A percentile compares a stretch with the other conserved stretches of the same genome.
phyloP scores from a whole-genome alignment of 2,797 vertebrate species.

The Lates japonicus region DNA sequence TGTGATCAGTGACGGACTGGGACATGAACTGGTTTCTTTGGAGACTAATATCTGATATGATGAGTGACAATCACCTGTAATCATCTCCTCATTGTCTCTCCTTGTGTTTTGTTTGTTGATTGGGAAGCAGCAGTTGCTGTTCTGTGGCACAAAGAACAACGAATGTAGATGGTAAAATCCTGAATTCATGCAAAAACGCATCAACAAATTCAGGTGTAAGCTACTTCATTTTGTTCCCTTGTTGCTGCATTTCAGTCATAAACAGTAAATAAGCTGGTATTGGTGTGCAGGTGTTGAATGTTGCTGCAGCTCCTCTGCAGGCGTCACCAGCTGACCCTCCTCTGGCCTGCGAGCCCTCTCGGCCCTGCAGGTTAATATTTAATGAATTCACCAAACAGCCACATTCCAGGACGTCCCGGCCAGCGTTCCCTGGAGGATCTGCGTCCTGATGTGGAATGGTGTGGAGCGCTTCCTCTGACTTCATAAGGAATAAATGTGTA shows the following conservation, averaged over 20 bases:
- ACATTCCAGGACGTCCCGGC: constrained; percentile 64
- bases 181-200: neutral
- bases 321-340: constrained; percentile 30
- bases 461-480: constrained; percentile 68
- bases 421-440: constrained; percentile 44
- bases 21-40: no score
- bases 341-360: constrained; percentile 5
- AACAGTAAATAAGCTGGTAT: neutral
- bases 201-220: neutral
- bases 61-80: no score
- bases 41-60: no score
- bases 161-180: no score
- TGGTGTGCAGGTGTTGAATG: neutral
- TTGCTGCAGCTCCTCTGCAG: neutral
- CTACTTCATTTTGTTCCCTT: accelerated
- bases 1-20: no score
- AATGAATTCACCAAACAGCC: constrained; percentile 60
- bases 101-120: no score
- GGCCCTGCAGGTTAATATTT: constrained; percentile 43
- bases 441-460: constrained; percentile 34
- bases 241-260: neutral
- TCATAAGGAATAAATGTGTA: constrained; percentile 71
- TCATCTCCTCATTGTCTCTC: no score
- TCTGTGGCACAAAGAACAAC: neutral
- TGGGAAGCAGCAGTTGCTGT: neutral